Base-by-base conservation (phyloP, 2,888 invertebrate species). In the Tortricodes alternella region DNA sequence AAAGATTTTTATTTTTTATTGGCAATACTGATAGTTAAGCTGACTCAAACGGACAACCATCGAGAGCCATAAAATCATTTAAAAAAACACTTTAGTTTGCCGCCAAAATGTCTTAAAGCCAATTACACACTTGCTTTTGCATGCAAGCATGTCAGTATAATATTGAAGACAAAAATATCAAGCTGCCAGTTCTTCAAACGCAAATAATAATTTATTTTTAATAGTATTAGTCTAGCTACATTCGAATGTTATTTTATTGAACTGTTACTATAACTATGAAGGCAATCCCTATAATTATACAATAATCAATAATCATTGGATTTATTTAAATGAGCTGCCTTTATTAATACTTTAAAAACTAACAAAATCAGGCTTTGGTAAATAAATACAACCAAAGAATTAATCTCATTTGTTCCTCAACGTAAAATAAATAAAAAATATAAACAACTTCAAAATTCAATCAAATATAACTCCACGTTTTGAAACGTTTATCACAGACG, bases 401-500 rank as follows among this genome's bases (percentile, higher is more conserved):
- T 41, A 44, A 49, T 49, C 43, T 43, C 21, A 49, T 27, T n/a
- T 21, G 29, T 52, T 27, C 49, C 29, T 29, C 43, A 49, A 16
- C 34, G 15, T 37, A 43, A 24, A 48, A 39, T 49, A 48, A 43
- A 1, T 37, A 53, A 21, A 13, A 37, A 46, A 41, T 39, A 24
- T 39, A 24, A 55, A 48, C 35, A 49, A 55, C 35, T 23, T 15
- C 16, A 50, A 44, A 38, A 38, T 32, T 11, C 8, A 23, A 56
- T 38, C 37, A 29, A 46, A 38, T 34, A 46, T 21, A 49, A 29
- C 44, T 46, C 9, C 46, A 52, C 52, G 49, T 34, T 21, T 50
- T 44, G 49, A 27, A 44, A 49, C 29, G 6, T 51, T 29, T 59
- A 55, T 59, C 59, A 57, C 56, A 60, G 56, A 44, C 53, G 48